A percentile compares a stretch with the other conserved stretches of the same genome.
Evolutionary conservation across 2,113 vertebrate genomes (phyloP).

Genomic region (Garra rufa): DNA sequence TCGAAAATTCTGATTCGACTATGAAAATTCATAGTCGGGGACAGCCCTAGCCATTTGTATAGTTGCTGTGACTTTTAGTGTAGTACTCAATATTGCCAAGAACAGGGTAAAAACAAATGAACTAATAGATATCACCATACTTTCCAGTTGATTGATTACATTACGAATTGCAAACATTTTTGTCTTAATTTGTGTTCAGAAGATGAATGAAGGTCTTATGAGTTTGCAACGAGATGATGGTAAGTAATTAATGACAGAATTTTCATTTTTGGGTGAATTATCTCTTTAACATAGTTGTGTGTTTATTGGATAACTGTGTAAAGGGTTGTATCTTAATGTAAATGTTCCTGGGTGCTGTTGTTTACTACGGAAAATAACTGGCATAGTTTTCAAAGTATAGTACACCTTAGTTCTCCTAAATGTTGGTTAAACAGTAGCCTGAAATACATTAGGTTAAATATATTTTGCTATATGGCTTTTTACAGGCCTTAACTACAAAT

Average conservation of each 20-base stretch:
- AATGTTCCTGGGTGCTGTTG: neutral
- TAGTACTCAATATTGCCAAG: neutral
- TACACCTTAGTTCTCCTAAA: neutral
- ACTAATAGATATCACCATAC: no score
- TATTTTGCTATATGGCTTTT: neutral
- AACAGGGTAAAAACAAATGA: no score
- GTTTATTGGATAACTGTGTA: neutral
- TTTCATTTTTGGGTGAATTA: no score
- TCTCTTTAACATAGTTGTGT: neutral
- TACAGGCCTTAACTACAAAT: slow-evolving; percentile 7
- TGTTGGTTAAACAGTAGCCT: neutral
- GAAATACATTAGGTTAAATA: neutral
- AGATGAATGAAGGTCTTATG: no score
- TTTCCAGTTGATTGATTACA: neutral
- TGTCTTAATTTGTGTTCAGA: no score
- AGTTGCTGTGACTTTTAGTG: neutral
- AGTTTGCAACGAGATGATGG: no score
- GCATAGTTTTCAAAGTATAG: neutral
- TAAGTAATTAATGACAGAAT: no score
- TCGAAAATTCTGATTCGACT: no score
- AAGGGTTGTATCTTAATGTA: neutral
- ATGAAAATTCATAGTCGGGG: no score
- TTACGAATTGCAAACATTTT: neutral
- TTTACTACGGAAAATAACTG: neutral
- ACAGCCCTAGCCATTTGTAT: no score